phyloP scores from a whole-genome alignment of 2,888 invertebrate genomes.

The Oscheius sp. region DNA sequence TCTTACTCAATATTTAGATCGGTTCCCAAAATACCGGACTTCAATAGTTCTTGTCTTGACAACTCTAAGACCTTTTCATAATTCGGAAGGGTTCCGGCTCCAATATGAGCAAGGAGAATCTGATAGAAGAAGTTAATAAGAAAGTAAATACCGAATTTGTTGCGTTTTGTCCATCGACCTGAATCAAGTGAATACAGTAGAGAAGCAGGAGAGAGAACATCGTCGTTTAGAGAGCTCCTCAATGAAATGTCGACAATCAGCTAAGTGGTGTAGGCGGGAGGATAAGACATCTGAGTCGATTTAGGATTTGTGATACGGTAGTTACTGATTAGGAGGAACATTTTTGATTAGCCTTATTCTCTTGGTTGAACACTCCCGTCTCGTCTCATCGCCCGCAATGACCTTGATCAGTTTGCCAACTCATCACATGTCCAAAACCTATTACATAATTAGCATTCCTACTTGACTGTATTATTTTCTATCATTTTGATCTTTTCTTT shows the following conservation, averaged over 20 bases:
- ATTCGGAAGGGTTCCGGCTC: slow-evolving; percentile 59
- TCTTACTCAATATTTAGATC: slow-evolving; percentile 63
- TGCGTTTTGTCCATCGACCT: not conserved
- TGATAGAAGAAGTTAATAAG: slow-evolving; percentile 16
- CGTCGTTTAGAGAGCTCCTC: not conserved
- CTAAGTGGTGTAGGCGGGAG: slow-evolving; percentile 19
- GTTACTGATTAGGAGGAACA: slow-evolving; percentile 2
- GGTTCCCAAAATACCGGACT: slow-evolving; percentile 54
- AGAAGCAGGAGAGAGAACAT: not conserved
- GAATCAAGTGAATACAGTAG: not conserved
- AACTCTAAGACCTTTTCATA: slow-evolving; percentile 57
- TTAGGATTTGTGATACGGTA: not conserved
- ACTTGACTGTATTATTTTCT: too few relatives aligned
- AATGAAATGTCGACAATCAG: slow-evolving; percentile 5
- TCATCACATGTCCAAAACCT: not conserved
- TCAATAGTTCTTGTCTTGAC: slow-evolving; percentile 50
- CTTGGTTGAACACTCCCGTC: not conserved
- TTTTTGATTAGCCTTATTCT: not conserved
- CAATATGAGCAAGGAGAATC: slow-evolving; percentile 60
- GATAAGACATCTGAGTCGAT: not conserved
- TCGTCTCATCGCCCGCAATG: not conserved
- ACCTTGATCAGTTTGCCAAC: not conserved
- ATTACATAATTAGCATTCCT: not conserved
- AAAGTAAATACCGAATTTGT: slow-evolving; percentile 4
- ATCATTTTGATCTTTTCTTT: too few relatives aligned